Evolutionary conservation across 2,113 vertebrate genomes (phyloP), one percentile per base, ranked within the genome.

Genomic region (Hemicordylus capensis): DNA sequence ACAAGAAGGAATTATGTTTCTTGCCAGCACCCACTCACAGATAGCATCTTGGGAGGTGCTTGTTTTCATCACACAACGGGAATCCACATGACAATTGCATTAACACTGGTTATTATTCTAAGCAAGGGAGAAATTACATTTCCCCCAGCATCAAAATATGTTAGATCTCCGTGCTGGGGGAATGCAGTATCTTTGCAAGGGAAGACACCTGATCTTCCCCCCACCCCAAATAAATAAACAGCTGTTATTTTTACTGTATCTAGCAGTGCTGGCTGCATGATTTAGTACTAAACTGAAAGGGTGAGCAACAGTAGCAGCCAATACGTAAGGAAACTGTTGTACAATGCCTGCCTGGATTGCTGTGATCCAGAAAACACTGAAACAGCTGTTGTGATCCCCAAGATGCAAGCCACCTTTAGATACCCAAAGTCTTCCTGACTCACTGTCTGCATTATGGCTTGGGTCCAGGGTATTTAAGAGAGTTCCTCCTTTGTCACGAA

Each of bases 391-490:
- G 19, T 22, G 67, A 4, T 42, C 51, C 42, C 42, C 48, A 37
- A 64, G 34, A 64, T 44, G 44, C 59, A 80, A 61, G 20, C 70
- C 24, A 20, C 24, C 37, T 90, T 92, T 81, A 90, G 88, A 78
- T 88, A 80, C 76, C 88, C 84, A 85, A 80, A 74, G 37, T 67
- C 46, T 82, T 74, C 76, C 76, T 76, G 82, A 66, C 66, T 74
- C 20, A 14, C 58, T 73, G 80, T 56, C 9, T 9, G 42, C 37
- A 84, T 39, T 61, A n/a, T n/a, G n/a, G n/a, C n/a, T n/a, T n/a
- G n/a, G n/a, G n/a, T n/a, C n/a, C n/a, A n/a, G n/a, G n/a, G n/a
- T n/a, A n/a, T n/a, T n/a, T n/a, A n/a, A n/a, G n/a, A n/a, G n/a
- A n/a, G n/a, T n/a, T n/a, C n/a, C n/a, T n/a, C n/a, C n/a, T n/a